Base-by-base conservation (phyloP, 2,113 vertebrate species). In the Todiramphus saurophagus region DNA sequence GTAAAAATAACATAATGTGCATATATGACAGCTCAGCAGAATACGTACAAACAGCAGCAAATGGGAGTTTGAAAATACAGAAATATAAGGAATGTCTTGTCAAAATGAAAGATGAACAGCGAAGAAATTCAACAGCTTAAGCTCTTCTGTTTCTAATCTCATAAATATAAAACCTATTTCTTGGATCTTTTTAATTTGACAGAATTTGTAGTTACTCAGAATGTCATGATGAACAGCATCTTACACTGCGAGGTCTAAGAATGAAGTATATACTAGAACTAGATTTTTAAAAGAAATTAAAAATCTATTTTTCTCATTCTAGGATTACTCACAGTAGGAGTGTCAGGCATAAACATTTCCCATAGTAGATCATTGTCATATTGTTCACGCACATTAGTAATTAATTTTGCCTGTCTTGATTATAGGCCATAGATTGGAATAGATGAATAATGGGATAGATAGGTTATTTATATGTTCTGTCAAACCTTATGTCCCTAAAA, bases 371-470 rank as follows among this genome's bases (percentile, higher is more conserved):
- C 12, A 51, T 13, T 9, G 7, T 24, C 83, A 35, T 81, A 67
- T 35, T 69, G 39, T 48, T 53, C 60, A 78, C 53, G 31, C 1
- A 48, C 10, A 75, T 43, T 15, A 80, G 20, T 48, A 79, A 79
- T 66, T 95, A 75, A 55, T 91, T 72, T 86, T 96, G 20, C 14
- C 28, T 92, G 51, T 19, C 48, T 90, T 93, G 68, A 82, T 86
- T 82, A 85, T 41, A 85, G 62, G 30, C 3, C 14, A 43, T 33
- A 37, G n/a, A 63, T 9, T 68, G 70, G 23, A 87, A 56, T 72
- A 81, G 30, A 69, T 31, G 27, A 87, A 75, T 51, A 13, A 59
- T 23, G 14, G 11, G 35, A 27, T 77, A 77, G 12, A 25, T 2
- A 33, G 10, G 85, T 80, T 91, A 68, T 78, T 83, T 76, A 3